A percentile compares a stretch with the other conserved stretches of the same genome.
These are phyloP conservation scores for Malacoctenus gilli DNA, from an alignment of 2,797 vertebrate species.

Conservation along the genomic window DNA sequence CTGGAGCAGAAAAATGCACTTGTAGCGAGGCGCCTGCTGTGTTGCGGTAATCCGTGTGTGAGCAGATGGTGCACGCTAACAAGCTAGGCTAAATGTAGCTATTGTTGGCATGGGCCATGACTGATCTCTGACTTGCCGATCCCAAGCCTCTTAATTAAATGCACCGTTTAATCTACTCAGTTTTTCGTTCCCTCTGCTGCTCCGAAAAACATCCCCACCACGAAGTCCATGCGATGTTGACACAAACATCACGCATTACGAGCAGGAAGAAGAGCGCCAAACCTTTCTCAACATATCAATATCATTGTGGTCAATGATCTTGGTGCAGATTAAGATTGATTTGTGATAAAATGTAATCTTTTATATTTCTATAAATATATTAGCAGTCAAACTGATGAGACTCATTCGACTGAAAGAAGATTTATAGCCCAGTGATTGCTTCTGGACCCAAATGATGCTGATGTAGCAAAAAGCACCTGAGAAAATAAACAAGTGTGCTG, in stretches of 20 bases:
- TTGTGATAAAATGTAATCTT: neutral
- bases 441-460: neutral
- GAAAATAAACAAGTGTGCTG: neutral
- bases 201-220: conserved; percentile 45
- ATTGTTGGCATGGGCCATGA: conserved; percentile 61
- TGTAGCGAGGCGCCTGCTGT: conserved; percentile 32
- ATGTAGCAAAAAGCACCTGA: neutral
- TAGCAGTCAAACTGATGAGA: too few species aligned
- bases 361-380: too few species aligned
- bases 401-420: neutral
- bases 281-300: too few species aligned
- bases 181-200: conserved; percentile 46
- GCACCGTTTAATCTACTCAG: conserved; percentile 73
- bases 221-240: conserved; percentile 25
- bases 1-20: conserved; percentile 18
- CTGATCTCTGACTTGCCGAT: conserved; percentile 74
- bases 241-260: conserved; percentile 1
- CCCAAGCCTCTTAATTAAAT: conserved; percentile 79
- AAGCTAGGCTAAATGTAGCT: conserved; percentile 77
- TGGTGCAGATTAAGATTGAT: neutral
- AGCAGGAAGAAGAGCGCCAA: too few species aligned
- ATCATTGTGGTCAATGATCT: neutral
- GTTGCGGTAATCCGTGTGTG: conserved; percentile 67
- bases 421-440: neutral
- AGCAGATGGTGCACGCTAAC: conserved; percentile 75